Evolutionary conservation across 2,888 invertebrate species (phyloP).

Genomic region (Drosophila nr. perissopoda): DNA sequence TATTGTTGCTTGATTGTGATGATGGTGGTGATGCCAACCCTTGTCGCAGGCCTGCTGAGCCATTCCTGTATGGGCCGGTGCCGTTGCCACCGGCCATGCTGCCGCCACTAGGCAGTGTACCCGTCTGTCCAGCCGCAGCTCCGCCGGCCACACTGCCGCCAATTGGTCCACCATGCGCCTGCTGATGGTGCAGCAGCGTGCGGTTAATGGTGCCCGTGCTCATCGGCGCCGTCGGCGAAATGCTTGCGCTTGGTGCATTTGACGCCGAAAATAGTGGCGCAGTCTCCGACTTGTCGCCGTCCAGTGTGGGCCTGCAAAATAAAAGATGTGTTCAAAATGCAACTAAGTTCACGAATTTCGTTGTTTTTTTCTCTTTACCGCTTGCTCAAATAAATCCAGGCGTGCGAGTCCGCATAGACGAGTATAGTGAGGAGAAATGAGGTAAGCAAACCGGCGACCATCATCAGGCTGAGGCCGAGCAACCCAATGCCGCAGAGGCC

Average conservation of each 20-base stretch:
- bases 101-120: conserved; percentile 74
- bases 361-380: conserved; percentile 86
- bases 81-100: conserved; percentile 73
- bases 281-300: conserved; percentile 85
- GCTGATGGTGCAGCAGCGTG: conserved; percentile 84
- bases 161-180: conserved; percentile 71
- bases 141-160: conserved; percentile 63
- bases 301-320: conserved; percentile 77
- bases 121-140: conserved; percentile 56
- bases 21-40: conserved; percentile 83
- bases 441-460: conserved; percentile 93
- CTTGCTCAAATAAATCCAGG: conserved; percentile 97
- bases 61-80: conserved; percentile 79
- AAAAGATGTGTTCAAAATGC: neutral
- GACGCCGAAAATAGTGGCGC: conserved; percentile 84
- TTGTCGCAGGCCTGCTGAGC: conserved; percentile 83
- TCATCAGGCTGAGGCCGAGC: conserved; percentile 93
- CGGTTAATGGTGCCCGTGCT: conserved; percentile 84
- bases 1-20: conserved; percentile 74
- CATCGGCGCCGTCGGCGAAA: conserved; percentile 83
- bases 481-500: conserved; percentile 93
- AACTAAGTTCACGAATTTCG: neutral
- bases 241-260: conserved; percentile 83
- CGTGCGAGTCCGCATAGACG: conserved; percentile 97
- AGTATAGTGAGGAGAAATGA: conserved; percentile 96